Conservation (phyloP, 1,140 invertebrate species). For the Orius insidiosus region DNA sequence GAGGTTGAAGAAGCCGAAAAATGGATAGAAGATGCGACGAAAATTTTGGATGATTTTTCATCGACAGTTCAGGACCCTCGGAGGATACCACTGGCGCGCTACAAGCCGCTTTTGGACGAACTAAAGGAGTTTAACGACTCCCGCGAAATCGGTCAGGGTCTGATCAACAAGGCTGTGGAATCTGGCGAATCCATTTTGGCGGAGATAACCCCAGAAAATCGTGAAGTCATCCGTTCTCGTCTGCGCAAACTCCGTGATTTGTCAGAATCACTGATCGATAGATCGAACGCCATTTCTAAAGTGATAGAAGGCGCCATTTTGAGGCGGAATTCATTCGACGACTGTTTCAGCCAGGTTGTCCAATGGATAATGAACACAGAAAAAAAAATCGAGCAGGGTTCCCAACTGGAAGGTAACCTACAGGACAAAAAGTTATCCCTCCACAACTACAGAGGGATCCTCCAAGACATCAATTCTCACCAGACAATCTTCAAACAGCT, state of each 20-base stretch:
- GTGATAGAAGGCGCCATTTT: slow-evolving; percentile 69
- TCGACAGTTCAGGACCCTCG: slow-evolving; percentile 38
- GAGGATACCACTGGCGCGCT: slow-evolving; percentile 38
- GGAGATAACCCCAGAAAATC: slow-evolving; percentile 66
- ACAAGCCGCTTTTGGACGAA: slow-evolving; percentile 45
- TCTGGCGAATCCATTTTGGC: slow-evolving; percentile 74
- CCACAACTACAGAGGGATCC: slow-evolving; percentile 51
- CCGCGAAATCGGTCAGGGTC: slow-evolving; percentile 55
- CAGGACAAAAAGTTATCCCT: slow-evolving; percentile 72
- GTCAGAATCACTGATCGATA: slow-evolving; percentile 69
- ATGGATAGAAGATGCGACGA: slow-evolving; percentile 61
- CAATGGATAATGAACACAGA: slow-evolving; percentile 62
- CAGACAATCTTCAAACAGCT: slow-evolving; percentile 59
- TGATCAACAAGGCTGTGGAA: slow-evolving; percentile 66
- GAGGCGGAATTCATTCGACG: slow-evolving; percentile 76
- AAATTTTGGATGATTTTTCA: slow-evolving; percentile 48
- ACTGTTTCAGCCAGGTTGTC: slow-evolving; percentile 60
- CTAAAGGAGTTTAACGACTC: slow-evolving; percentile 54
- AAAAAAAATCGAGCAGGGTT: slow-evolving; percentile 44
- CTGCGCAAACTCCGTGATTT: slow-evolving; percentile 59
- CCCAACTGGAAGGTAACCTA: slow-evolving; percentile 52
- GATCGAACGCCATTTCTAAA: slow-evolving; percentile 67
- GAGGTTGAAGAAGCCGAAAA: slow-evolving; percentile 51
- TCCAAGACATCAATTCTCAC: slow-evolving; percentile 68
- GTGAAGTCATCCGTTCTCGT: slow-evolving; percentile 67